phyloP scores from a whole-genome alignment of 2,888 invertebrate genomes.

The Linnaemya tessellans region DNA sequence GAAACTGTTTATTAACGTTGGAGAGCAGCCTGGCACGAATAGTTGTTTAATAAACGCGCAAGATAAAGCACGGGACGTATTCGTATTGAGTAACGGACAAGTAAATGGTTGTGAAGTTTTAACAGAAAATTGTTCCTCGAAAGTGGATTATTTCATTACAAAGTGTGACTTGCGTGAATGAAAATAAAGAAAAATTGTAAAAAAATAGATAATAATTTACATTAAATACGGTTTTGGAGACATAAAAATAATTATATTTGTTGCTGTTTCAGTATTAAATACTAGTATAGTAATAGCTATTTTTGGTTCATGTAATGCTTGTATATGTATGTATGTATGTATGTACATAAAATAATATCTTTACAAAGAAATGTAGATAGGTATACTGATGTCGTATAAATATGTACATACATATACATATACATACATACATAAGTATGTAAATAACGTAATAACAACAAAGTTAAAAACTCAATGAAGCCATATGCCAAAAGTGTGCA shows the following conservation, averaged over 20 bases:
- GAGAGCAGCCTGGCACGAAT: slow-evolving; percentile 48
- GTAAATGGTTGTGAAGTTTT: not conserved
- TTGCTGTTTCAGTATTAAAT: not conserved
- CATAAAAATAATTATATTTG: not conserved
- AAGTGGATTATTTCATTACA: slow-evolving; percentile 28
- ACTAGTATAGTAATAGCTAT: not conserved
- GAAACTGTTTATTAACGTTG: slow-evolving; percentile 39
- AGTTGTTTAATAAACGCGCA: slow-evolving; percentile 59
- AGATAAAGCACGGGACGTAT: slow-evolving; percentile 28
- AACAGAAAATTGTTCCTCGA: slow-evolving; percentile 22
- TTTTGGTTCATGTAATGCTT: not conserved
- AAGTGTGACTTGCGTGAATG: slow-evolving; percentile 32
- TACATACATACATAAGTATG: not conserved
- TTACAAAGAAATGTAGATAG: no score
- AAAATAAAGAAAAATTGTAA: slow-evolving; percentile 9
- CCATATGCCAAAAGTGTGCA: no score
- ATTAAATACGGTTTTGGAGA: not conserved
- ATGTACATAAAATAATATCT: no score
- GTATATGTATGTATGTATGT: not conserved
- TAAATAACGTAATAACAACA: not conserved
- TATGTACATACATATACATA: not conserved
- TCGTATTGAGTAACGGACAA: not conserved
- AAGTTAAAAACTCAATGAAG: no score
- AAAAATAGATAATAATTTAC: not conserved
- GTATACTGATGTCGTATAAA: no score